Conservation (phyloP, 2,888 invertebrate species). For the Drosophila koepferae region DNA sequence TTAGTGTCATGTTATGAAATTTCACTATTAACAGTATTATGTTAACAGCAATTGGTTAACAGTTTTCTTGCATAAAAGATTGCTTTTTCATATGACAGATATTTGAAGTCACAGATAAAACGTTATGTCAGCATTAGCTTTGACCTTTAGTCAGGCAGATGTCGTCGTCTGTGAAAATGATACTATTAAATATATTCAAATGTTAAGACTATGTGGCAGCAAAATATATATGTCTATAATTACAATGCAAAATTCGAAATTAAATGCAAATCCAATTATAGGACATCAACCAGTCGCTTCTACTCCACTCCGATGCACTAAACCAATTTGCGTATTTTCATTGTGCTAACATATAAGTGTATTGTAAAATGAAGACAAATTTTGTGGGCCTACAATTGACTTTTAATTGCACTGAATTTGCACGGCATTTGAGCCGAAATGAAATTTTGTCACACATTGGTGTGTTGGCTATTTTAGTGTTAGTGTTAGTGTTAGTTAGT, state of each 20-base stretch:
- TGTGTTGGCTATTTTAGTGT: constrained; percentile 47
- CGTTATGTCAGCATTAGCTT: no score
- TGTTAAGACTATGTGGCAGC: no score
- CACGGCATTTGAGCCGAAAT: constrained; percentile 28
- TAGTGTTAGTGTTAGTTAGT: constrained; percentile 47
- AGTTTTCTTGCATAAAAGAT: no score
- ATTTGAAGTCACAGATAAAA: no score
- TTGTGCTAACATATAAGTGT: constrained; percentile 12
- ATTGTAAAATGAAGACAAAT: constrained; percentile 39
- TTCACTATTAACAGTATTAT: no score
- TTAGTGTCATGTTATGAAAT: no score
- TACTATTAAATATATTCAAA: no score
- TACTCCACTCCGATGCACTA: not conserved
- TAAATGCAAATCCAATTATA: not conserved
- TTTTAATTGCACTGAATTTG: constrained; percentile 71
- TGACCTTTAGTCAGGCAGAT: no score
- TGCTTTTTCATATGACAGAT: no score
- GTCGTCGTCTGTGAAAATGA: no score
- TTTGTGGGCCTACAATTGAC: constrained; percentile 56
- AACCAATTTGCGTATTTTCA: not conserved
- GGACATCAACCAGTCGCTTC: not conserved
- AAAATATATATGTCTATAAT: no score
- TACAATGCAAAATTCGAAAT: not conserved
- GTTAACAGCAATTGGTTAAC: no score
- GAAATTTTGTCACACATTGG: constrained; percentile 38